phyloP scores from a whole-genome alignment of 1,140 invertebrate species.

The Planococcus citri region DNA sequence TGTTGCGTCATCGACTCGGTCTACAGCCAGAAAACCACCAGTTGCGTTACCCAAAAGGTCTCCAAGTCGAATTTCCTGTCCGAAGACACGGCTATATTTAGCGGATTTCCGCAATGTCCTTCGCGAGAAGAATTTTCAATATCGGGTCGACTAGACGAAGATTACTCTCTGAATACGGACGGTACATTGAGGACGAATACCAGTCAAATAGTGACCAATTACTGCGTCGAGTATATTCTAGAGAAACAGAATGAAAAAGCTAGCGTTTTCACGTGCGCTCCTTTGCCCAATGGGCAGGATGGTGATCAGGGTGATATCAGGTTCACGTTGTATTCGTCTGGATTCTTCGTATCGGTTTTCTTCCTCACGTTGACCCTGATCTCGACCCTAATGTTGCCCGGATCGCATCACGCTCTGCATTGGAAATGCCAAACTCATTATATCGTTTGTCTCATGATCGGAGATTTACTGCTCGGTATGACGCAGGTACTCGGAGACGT shows the following conservation, averaged over 20 bases:
- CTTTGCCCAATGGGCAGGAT: conserved; percentile 36
- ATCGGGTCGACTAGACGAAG: conserved; percentile 37
- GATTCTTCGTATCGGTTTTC: conserved; percentile 57
- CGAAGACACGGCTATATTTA: conserved; percentile 25
- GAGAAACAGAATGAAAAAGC: conserved; percentile 37
- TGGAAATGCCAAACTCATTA: conserved; percentile 74
- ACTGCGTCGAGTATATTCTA: conserved; percentile 47
- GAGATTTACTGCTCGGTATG: conserved; percentile 58
- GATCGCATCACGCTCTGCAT: conserved; percentile 67
- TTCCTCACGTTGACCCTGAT: conserved; percentile 63
- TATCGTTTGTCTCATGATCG: conserved; percentile 61
- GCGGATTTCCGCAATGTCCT: conserved; percentile 42
- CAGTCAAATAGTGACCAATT: conserved; percentile 37
- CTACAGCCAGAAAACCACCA: conserved; percentile 41
- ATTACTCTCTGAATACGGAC: conserved; percentile 34
- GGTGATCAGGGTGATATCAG: conserved; percentile 37
- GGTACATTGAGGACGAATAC: conserved; percentile 35
- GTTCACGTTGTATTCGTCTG: conserved; percentile 56
- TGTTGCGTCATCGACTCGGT: conserved; percentile 44
- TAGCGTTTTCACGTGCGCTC: conserved; percentile 48
- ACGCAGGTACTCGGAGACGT: conserved; percentile 49
- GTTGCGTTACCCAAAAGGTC: conserved; percentile 34
- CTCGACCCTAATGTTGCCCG: conserved; percentile 57
- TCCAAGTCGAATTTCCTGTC: conserved; percentile 1
- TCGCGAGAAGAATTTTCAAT: conserved; percentile 32